Evolutionary conservation across 2,113 vertebrate genomes (phyloP).

Genomic region (Silurus meridionalis): DNA sequence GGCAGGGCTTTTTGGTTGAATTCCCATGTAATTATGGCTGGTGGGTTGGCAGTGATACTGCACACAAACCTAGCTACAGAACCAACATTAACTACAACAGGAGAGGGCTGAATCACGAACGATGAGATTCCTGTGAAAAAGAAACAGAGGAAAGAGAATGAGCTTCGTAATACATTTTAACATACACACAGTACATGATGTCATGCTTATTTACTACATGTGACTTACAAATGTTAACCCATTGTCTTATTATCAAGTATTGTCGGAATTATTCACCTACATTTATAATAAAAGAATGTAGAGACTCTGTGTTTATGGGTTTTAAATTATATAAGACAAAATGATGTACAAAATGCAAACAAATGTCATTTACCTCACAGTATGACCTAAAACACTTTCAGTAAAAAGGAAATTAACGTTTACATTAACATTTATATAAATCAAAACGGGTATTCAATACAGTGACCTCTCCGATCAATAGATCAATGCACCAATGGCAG

Average conservation of each 20-base stretch:
- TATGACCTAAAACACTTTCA: not conserved
- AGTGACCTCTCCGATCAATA: conserved; percentile 68
- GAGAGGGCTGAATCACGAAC: conserved; percentile 85
- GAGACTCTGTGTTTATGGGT: not conserved
- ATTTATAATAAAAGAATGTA: not conserved
- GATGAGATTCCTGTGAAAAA: conserved; percentile 79
- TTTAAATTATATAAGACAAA: not conserved
- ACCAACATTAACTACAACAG: conserved; percentile 77
- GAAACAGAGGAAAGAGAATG: not conserved
- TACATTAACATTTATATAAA: not conserved
- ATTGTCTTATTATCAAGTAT: not conserved
- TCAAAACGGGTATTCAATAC: conserved; percentile 38
- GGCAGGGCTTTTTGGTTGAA: conserved; percentile 84
- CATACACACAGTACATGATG: not conserved
- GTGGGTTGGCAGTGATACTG: conserved; percentile 80
- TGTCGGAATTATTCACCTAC: not conserved
- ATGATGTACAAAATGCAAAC: not conserved
- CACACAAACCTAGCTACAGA: conserved; percentile 89
- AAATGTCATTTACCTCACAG: not conserved
- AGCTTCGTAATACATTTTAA: not conserved
- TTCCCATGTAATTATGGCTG: conserved; percentile 90
- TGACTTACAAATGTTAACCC: not conserved
- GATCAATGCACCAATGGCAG: conserved; percentile 69
- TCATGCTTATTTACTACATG: not conserved
- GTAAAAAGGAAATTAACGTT: not conserved